Conservation (phyloP, 2,797 vertebrate species). For the Falco rusticolus region DNA sequence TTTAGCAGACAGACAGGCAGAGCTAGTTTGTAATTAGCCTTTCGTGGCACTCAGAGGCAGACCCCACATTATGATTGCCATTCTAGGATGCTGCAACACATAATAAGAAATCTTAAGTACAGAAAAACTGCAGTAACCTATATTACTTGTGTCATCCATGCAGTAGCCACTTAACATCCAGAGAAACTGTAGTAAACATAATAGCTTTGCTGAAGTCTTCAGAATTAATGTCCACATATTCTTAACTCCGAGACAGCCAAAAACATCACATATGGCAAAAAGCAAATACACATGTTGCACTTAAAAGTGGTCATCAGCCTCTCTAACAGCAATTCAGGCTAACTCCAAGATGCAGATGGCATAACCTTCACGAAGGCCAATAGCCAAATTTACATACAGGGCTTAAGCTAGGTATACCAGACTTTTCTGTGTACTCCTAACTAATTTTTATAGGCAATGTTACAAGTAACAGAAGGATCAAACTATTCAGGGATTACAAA, state of each 20-base stretch:
- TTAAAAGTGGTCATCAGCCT: neutral
- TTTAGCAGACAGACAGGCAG: neutral
- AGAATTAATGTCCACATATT: neutral
- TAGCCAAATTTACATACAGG: neutral
- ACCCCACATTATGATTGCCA: neutral
- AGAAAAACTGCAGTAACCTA: neutral
- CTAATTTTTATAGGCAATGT: neutral
- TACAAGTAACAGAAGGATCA: neutral
- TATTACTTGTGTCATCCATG: neutral
- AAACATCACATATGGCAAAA: neutral
- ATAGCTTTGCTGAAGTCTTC: neutral
- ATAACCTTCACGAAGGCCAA: neutral
- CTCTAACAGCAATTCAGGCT: neutral
- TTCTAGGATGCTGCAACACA: neutral
- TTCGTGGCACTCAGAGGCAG: neutral
- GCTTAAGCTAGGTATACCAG: neutral
- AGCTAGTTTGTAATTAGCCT: neutral
- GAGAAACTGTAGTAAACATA: neutral
- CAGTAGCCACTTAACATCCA: neutral
- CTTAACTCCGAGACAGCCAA: neutral
- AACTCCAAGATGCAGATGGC: neutral
- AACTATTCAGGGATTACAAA: neutral
- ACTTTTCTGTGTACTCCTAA: neutral
- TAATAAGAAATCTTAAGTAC: neutral
- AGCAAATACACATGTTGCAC: neutral